Percentiles rank a stretch among this genome's conserved stretches.
phyloP scores from a whole-genome alignment of 2,797 vertebrate species.

The Bryconaethiops microstoma region DNA sequence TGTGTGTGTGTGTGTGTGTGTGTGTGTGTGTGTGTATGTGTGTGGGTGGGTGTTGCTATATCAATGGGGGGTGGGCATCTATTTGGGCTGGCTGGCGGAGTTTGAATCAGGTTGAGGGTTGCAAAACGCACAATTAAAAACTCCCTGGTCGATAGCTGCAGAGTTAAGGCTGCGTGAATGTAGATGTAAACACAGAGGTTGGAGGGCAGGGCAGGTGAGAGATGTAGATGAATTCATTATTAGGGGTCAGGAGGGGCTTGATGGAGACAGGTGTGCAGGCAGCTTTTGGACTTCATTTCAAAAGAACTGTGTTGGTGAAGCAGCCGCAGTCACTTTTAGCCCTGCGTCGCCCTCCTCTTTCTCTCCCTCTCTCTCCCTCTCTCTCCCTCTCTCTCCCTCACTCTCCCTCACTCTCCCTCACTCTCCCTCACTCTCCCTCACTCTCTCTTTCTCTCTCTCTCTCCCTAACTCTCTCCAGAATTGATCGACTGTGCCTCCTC shows the following conservation, averaged over 20 bases:
- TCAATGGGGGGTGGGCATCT: slow-evolving; percentile 48
- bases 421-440: slow-evolving; percentile 81
- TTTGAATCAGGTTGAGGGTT: slow-evolving; percentile 67
- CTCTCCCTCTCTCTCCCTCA: slow-evolving; percentile 36
- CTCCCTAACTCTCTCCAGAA: slow-evolving; percentile 73
- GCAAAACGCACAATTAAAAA: slow-evolving; percentile 55
- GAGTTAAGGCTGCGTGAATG: slow-evolving; percentile 22
- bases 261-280: slow-evolving; percentile 41
- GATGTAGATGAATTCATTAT: slow-evolving; percentile 71
- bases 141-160: slow-evolving; percentile 23
- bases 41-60: slow-evolving; percentile 56
- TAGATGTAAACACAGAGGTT: slow-evolving; percentile 20
- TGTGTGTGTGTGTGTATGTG: slow-evolving; percentile 13
- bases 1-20: no score
- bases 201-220: slow-evolving; percentile 69
- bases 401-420: slow-evolving; percentile 34
- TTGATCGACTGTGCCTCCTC: slow-evolving; percentile 85
- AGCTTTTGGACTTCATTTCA: slow-evolving; percentile 5
- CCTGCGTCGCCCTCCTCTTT: slow-evolving; percentile 22
- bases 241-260: slow-evolving; percentile 64
- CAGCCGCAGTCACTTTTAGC: slow-evolving; percentile 23
- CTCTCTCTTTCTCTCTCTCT: slow-evolving; percentile 74
- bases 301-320: slow-evolving; percentile 22
- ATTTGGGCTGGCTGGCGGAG: slow-evolving; percentile 49
- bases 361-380: slow-evolving; percentile 44